Conservation (phyloP, 2,888 invertebrate species). For the Rotaria sp. region DNA sequence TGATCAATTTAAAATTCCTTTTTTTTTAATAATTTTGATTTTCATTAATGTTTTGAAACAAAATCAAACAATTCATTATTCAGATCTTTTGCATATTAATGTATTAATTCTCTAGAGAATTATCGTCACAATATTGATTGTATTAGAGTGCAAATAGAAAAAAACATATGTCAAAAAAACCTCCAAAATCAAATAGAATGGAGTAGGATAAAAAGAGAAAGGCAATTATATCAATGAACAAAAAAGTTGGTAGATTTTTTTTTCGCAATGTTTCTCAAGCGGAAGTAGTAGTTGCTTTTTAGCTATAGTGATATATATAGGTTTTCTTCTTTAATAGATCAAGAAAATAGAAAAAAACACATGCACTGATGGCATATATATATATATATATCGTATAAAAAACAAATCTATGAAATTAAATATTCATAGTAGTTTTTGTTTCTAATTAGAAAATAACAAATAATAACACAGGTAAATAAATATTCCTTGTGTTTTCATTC, state of each 20-base stretch:
- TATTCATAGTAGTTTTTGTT: neutral
- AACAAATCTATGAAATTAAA: neutral
- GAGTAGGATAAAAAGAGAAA: neutral
- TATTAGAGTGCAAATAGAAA: neutral
- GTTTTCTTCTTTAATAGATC: neutral
- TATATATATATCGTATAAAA: neutral
- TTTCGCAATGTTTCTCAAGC: neutral
- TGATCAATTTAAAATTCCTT: too few relatives aligned
- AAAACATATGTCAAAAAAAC: neutral
- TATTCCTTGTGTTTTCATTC: neutral
- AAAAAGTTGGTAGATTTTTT: neutral
- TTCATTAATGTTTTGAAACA: neutral
- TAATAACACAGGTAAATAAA: neutral
- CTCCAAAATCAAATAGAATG: neutral
- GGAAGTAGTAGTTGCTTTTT: neutral
- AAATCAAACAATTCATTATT: slow-evolving; percentile 15
- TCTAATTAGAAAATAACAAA: neutral
- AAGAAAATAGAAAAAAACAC: neutral
- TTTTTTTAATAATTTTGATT: too few relatives aligned
- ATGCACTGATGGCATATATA: neutral
- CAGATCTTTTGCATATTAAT: neutral
- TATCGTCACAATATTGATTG: neutral
- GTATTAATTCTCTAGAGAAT: neutral
- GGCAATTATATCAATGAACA: neutral
- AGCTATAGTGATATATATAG: neutral